Evolutionary conservation across 2,797 vertebrate genomes (phyloP), one percentile per base, ranked within the genome.

Genomic region (Argya squamiceps): DNA sequence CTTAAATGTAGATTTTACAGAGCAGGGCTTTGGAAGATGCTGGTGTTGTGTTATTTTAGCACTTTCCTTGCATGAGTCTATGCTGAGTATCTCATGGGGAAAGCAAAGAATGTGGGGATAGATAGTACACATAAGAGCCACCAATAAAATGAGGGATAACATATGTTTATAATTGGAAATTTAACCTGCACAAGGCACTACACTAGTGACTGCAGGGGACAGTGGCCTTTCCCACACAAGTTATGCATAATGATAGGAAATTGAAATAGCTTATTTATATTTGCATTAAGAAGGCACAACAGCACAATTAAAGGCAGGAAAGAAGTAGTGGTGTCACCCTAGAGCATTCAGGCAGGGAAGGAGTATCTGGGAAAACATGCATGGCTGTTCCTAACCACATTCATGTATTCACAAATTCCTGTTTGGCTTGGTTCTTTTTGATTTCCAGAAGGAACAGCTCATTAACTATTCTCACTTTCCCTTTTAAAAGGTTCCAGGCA

Each of bases 401-500:
- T 82, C 9, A 32, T 67, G 10, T 68, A 49, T 89, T 73, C 86
- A 82, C 49, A 87, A 67, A 82, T 18, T 11, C 34, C 78, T 81
- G 55, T 65, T 70, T 65, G 7, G 36, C 71, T 69, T 52, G 55
- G 34, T 73, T n/a, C 29, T 55, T 86, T 74, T 43, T n/a, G 8
- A 70, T 82, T 92, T 83, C 52, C 58, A 78, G 60, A 77, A 83
- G 64, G 50, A 92, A 60, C 91, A 74, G 29, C 68, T 89, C 63
- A 71, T 91, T 78, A 85, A 60, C 39, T 78, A 13, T 85, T 89
- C 82, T 85, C 62, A 73, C 39, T 58, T 89, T 87, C 59, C 69
- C 49, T 89, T 94, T 62, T n/a, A 36, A 73, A 92, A 93, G 55
- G 84, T 85, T 91, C 62, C 50, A 73, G 81, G 76, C 76, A 58